Base-by-base conservation (phyloP, 1,140 invertebrate species). In the Brachionus asplanchnoidis region DNA sequence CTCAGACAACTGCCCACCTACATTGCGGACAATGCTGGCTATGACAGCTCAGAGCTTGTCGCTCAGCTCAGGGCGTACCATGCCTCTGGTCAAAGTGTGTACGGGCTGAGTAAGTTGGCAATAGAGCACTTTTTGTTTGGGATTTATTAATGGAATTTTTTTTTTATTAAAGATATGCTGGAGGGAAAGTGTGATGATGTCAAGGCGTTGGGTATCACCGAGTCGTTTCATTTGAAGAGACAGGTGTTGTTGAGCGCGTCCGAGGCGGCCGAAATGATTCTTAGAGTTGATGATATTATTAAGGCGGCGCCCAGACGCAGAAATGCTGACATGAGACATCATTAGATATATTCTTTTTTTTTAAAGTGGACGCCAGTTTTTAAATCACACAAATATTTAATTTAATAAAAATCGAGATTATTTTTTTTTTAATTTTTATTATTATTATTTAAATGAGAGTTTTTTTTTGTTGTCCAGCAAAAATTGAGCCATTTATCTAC, bases 211-310 rank as follows among this genome's bases (percentile, higher is more conserved):
- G 97, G 97, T 23, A 94, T 99, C 85, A 97, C 95, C 0, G 98
- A 99, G 91, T 98, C 97, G 0, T 98, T 94, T 90, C 94, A 94
- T 17, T 97, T 99, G 0, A 99, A 99, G 89, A 91, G 95, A 32
- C 97, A 98, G 90, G 95, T 99, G 9, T 90, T 99, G 50, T 87
- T 97, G 82, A 97, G 95, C 50, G 98, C 97, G 5, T 91, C 96
- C 0, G 98, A 99, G 91, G 97, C 97, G 3, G 97, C 97, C 0
- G 98, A 99, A 91, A 97, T 99, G 95, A 99, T 99, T 88, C 91
- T 99, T 8, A 93, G 98, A 60, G 97, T 99, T 1, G 98, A 99
- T 89, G 94, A 97, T 90, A 99, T 99, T 85, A 94, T 99, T 28
- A 96, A 94, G 88, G 93, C 95, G 46, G 97, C 97, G 40, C 98